Conservation (phyloP, 2,888 invertebrate genomes). For the Philaethria dido region DNA sequence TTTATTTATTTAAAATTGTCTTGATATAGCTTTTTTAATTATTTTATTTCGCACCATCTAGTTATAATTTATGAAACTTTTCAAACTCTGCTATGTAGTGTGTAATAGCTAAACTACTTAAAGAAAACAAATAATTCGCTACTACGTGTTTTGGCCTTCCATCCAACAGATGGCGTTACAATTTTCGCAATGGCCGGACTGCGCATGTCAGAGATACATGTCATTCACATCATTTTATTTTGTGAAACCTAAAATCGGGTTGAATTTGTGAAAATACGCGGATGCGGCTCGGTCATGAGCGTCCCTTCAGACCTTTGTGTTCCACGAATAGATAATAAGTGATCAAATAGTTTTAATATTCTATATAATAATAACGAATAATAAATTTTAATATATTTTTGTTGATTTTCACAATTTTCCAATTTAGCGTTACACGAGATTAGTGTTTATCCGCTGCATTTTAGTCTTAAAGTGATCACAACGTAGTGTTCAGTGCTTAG, state of each 20-base stretch:
- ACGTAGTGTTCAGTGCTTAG: slow-evolving; percentile 57
- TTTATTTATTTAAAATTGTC: too few species aligned
- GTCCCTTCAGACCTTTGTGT: slow-evolving; percentile 59
- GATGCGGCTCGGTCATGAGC: slow-evolving; percentile 65
- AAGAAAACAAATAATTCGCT: neutral
- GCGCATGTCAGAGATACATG: slow-evolving; percentile 81
- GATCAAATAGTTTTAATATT: slow-evolving; percentile 48
- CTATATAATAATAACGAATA: slow-evolving; percentile 51
- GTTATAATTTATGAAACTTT: neutral
- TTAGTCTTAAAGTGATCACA: slow-evolving; percentile 60
- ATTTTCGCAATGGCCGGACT: slow-evolving; percentile 55
- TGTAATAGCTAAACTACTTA: slow-evolving; percentile 43
- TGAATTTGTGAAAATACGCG: slow-evolving; percentile 69
- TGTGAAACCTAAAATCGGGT: slow-evolving; percentile 71
- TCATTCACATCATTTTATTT: slow-evolving; percentile 78
- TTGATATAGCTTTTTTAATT: too few species aligned
- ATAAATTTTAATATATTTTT: slow-evolving; percentile 51
- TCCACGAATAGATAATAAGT: slow-evolving; percentile 56
- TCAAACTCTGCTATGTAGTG: slow-evolving; percentile 5
- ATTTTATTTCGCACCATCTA: slow-evolving; percentile 53
- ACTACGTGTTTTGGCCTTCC: neutral
- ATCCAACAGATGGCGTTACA: slow-evolving; percentile 55
- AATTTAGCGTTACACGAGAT: slow-evolving; percentile 36
- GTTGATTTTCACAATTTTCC: slow-evolving; percentile 60
- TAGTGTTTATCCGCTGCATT: slow-evolving; percentile 50